Base-by-base conservation (phyloP, 1,140 invertebrate species). In the Halyomorpha halys region DNA sequence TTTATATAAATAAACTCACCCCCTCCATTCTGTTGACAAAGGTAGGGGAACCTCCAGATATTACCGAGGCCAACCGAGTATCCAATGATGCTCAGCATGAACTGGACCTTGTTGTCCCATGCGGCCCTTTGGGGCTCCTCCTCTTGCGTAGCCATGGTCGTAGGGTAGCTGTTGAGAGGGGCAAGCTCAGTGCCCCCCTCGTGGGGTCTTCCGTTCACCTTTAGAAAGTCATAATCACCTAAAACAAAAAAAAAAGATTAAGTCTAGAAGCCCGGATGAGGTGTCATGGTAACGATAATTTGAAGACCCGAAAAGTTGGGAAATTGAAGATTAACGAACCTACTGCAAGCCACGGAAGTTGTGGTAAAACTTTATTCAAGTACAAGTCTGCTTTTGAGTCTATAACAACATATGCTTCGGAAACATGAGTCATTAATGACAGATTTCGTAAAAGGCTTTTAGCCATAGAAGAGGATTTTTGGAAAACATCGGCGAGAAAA, bases 1-100 rank as follows among this genome's bases (percentile, higher is more conserved):
- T 30, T 30, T 30, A 30, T 4, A 8, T 3, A 3, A 30, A 4
- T 30, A 30, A 39, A 56, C 69, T 65, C 23, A 93, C 91, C 92
- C 76, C 93, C 93, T 54, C 93, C 93, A 76, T 97, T 95, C 74
- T 92, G 88, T 77, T 95, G 93, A 72, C 91, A 94, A 62, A 96
- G 77, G 73, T 94, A 96, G 13, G 93, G 93, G 79, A 97, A 97
- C 70, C 93, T 82, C 94, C 68, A 67, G 16, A 70, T 69, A 61
- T 69, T 70, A 3, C 91, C 93, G 21, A 96, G 80, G 0, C 91
- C 91, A 8, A 94, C 90, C 45, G 89, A 91, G 75, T 91, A 92
- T 1, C 90, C 90, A 59, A 94, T 91, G 74, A 92, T 90, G 67
- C 87, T 61, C 66, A 95, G 81, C 76, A 94, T 89, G 74, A 93